phyloP scores from a whole-genome alignment of 2,888 invertebrate genomes.

The Pocota personata region DNA sequence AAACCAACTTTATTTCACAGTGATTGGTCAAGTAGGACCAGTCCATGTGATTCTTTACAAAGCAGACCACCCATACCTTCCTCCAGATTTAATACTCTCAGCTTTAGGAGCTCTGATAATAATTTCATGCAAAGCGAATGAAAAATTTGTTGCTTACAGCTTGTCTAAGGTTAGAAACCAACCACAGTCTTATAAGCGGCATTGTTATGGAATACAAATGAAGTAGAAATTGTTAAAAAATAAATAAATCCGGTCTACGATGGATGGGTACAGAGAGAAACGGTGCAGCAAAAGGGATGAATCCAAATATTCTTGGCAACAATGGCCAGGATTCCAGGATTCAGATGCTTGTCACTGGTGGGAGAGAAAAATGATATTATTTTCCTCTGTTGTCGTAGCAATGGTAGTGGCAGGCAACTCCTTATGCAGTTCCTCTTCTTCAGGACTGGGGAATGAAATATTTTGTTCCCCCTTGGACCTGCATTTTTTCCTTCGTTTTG shows the following conservation, averaged over 20 bases:
- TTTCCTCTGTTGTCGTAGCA: background rate
- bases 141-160: background rate
- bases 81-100: background rate
- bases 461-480: background rate
- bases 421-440: conserved; percentile 22
- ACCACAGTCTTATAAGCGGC: background rate
- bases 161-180: background rate
- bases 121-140: background rate
- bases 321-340: conserved; percentile 2
- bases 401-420: conserved; percentile 16
- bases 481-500: background rate
- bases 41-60: background rate
- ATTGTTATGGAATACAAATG: background rate
- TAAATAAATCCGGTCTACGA: background rate
- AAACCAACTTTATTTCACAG: background rate
- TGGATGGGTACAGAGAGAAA: background rate
- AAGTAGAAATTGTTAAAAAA: background rate
- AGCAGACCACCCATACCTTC: background rate
- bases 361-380: conserved; percentile 33
- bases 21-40: background rate
- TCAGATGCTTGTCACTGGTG: background rate
- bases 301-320: background rate
- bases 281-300: background rate
- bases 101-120: background rate
- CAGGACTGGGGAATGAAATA: background rate